phyloP scores from a whole-genome alignment of 35 echinoderm and acorn worm genomes.

The Holothuria glaberrima region DNA sequence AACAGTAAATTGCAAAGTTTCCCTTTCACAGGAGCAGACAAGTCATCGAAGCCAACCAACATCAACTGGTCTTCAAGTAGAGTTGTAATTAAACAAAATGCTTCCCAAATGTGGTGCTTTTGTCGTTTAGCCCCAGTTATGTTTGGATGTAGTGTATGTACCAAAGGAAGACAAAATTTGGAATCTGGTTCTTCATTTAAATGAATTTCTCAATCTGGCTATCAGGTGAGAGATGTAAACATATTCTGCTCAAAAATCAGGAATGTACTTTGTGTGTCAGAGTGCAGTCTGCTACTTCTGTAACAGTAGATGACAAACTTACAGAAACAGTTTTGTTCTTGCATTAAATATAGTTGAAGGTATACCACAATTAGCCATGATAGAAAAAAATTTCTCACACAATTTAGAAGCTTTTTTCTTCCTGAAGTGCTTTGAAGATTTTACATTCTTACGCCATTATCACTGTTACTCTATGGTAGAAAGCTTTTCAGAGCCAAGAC shows the following conservation, averaged over 20 bases:
- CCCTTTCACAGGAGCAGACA: not conserved
- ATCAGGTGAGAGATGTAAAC: conserved; percentile 7
- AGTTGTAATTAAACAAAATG: not conserved
- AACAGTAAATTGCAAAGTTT: not conserved
- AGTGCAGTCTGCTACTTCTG: conserved; percentile 9
- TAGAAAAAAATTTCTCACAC: too few species aligned
- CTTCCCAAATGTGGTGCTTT: conserved; percentile 22
- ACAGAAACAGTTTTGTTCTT: conserved; percentile 9
- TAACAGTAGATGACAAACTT: conserved; percentile 3
- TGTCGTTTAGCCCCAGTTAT: not conserved
- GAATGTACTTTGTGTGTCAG: not conserved
- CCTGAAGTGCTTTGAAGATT: too few species aligned
- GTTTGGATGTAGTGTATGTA: not conserved
- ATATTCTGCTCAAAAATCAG: not conserved
- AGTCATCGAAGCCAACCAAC: conserved; percentile 30
- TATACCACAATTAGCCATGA: not conserved
- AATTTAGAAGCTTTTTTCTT: too few species aligned
- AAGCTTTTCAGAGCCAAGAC: too few species aligned
- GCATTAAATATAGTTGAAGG: too few species aligned
- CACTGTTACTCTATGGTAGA: too few species aligned
- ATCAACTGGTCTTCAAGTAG: not conserved
- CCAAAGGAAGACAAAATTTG: not conserved
- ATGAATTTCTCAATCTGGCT: not conserved
- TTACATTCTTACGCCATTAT: too few species aligned
- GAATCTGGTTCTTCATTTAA: not conserved